Percentiles rank a stretch among this genome's conserved stretches.
Conservation (phyloP, 2,797 vertebrate genomes). For the Hypotaenidia okinawae region DNA sequence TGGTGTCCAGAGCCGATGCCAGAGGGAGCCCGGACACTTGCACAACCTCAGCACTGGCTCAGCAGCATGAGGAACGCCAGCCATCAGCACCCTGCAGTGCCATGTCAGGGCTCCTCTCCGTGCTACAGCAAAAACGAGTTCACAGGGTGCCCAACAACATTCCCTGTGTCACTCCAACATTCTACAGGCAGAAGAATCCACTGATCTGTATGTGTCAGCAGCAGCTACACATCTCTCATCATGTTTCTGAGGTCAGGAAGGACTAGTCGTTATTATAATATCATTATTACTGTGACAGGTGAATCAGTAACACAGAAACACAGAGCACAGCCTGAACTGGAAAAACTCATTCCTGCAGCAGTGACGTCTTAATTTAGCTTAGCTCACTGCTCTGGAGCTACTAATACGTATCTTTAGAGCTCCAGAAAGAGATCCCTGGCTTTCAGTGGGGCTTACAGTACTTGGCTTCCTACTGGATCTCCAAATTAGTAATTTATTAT, state of each 20-base stretch:
- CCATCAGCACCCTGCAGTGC: neutral
- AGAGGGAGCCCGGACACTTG: neutral
- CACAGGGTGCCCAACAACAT: neutral
- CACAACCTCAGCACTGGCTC: neutral
- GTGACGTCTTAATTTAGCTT: neutral
- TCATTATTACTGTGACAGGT: no score
- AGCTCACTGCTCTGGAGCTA: neutral
- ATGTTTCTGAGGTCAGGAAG: neutral
- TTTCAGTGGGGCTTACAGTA: neutral
- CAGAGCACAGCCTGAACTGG: neutral
- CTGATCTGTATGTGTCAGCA: neutral
- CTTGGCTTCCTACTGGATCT: neutral
- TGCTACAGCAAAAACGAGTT: neutral
- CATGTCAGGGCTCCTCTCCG: neutral
- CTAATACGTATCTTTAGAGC: neutral
- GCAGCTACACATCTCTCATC: neutral
- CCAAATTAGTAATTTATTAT: neutral
- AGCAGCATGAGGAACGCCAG: no score
- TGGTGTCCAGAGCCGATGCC: no score
- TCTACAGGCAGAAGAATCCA: neutral
- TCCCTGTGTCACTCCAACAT: neutral
- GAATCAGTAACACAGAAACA: no score
- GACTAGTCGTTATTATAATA: neutral
- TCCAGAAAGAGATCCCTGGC: neutral
- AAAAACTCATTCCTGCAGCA: neutral